Base-by-base conservation (phyloP, 92 coral and sea anemone genomes). In the Palythoa grandis region DNA sequence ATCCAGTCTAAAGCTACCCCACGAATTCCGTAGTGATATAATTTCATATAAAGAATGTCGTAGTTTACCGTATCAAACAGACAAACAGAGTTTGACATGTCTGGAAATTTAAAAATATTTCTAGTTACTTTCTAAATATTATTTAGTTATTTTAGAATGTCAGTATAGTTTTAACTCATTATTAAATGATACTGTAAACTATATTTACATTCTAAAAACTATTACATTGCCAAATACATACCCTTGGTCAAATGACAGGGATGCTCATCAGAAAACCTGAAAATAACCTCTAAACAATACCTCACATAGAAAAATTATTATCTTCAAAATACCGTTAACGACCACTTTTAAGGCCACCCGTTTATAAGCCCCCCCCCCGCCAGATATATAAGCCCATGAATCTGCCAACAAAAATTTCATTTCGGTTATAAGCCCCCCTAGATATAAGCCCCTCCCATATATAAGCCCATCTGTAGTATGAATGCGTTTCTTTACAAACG, bases 21-120 rank as follows among this genome's bases (percentile, higher is more conserved):
- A n/a, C n/a, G n/a, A n/a, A n/a, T n/a, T n/a, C n/a, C n/a, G n/a
- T n/a, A n/a, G n/a, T n/a, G n/a, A n/a, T n/a, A n/a, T n/a, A n/a
- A n/a, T n/a, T n/a, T n/a, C n/a, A n/a, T n/a, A n/a, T n/a, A n/a
- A n/a, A n/a, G n/a, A n/a, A n/a, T n/a, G n/a, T n/a, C n/a, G n/a
- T n/a, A n/a, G n/a, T n/a, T n/a, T n/a, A n/a, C n/a, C n/a, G n/a
- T n/a, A n/a, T n/a, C n/a, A n/a, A n/a, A n/a, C n/a, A n/a, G n/a
- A n/a, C n/a, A 72, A n/a, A 72, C 78, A 48, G 60, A 74, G 78
- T 48, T 74, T 74, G n/a, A 50, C 78, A 74, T 74, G 78, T 74
- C 38, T 74, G 78, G 78, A 74, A 20, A 74, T 47, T 74, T 39
- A 74, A 74, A 2, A 74, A 74, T 74, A 47, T 29, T 40, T 72